Evolutionary conservation across 2,888 invertebrate genomes (phyloP), one percentile per base, ranked within the genome.

Genomic region (Tanytarsus gracilentus): DNA sequence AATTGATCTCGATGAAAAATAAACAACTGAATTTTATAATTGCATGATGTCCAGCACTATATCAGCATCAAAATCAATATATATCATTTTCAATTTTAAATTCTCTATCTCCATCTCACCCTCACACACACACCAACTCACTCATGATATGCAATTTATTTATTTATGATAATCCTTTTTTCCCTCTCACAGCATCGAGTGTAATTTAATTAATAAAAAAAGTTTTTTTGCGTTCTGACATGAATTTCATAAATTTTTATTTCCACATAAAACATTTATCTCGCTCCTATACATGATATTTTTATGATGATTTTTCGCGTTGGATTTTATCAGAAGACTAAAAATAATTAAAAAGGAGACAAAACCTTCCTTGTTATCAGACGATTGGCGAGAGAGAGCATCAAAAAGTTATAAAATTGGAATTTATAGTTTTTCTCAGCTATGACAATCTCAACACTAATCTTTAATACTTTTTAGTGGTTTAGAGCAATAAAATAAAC

Each of bases 141-240:
- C 3, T 8, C 11, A 11, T 36, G 36, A 33, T 33, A 23, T 53
- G 36, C 21, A 25, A 23, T 55, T 39, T 55, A 55, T 55, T 55
- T 55, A 55, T 55, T 23, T 39, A 55, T 55, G 55, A 40, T 55
- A 55, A 55, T 55, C 55, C 39, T 25, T 39, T 39, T 55, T 16
- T 39, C 26, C 23, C 23, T 11, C 2, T 23, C 18, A 44, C 33
- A 30, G 9, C 16, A 16, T 29, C 29, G 21, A 26, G 33, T 55
- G 55, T 55, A 55, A 55, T 55, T 55, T 55, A 55, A 55, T 55
- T 55, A 55, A 55, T 55, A 55, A 55, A 55, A 55, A 55, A 55
- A 21, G 21, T 23, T 44, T 44, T 44, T 44, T 44, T 44, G 8
- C 11, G 23, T 44, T 44, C 44, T 44, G 44, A 44, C 44, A 44